Conservation (phyloP, 2,888 invertebrate genomes). For the Morinoia aosen region DNA sequence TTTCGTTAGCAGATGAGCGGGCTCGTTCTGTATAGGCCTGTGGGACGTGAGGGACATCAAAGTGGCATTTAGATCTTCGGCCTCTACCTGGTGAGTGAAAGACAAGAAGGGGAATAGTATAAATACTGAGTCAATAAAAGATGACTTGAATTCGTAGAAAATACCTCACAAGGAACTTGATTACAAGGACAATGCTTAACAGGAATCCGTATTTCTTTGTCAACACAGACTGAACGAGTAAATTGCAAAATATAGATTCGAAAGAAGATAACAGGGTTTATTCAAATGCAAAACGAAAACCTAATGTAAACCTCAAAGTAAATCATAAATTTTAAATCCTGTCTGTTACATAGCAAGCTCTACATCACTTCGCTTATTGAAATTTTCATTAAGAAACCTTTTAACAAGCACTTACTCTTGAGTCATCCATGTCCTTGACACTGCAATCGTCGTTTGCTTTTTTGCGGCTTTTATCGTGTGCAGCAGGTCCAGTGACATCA, state of each 20-base stretch:
- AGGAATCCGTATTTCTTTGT: no score
- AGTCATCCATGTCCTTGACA: neutral
- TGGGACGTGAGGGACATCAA: conserved; percentile 16
- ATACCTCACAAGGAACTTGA: neutral
- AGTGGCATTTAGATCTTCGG: neutral
- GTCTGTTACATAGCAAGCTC: no score
- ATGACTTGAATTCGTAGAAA: neutral
- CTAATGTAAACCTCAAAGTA: neutral
- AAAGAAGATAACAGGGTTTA: no score
- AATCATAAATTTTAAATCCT: neutral
- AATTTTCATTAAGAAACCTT: neutral
- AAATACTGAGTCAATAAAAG: neutral
- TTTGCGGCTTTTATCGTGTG: neutral
- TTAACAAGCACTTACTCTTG: neutral
- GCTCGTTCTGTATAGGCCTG: conserved; percentile 26
- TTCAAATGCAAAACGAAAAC: neutral
- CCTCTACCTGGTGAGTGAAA: neutral
- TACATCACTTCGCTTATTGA: neutral
- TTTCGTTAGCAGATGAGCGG: conserved; percentile 12
- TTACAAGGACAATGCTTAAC: neutral
- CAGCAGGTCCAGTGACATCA: neutral
- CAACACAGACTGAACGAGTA: no score
- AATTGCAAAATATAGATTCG: no score
- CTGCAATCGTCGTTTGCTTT: neutral
- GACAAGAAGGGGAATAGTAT: neutral